Evolutionary conservation across 35 echinoderm and acorn worm genomes (phyloP).

Genomic region (Heliocidaris erythrogramma): DNA sequence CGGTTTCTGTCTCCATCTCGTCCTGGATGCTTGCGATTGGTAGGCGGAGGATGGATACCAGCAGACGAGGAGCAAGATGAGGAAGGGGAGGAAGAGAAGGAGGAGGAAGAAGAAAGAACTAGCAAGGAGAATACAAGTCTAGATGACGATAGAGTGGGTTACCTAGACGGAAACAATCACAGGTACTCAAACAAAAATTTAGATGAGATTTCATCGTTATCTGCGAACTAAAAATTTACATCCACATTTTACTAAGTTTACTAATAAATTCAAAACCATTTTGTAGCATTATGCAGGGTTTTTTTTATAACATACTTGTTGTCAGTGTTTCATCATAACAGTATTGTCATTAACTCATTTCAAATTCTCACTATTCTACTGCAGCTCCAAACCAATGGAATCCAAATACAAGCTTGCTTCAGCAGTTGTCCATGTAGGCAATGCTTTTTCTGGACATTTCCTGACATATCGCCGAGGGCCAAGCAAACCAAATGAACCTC

Average conservation of each 20-base stretch:
- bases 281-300: no score
- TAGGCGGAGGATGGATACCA: constrained; percentile 28
- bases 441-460: constrained; percentile 92
- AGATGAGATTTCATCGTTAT: no score
- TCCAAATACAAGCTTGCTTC: constrained; percentile 71
- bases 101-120: not conserved
- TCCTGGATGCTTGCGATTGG: constrained; percentile 13
- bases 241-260: no score
- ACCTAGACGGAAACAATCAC: not conserved
- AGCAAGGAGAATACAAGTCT: not conserved
- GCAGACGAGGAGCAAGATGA: not conserved
- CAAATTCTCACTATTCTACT: not conserved
- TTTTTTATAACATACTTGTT: no score
- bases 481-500: constrained; percentile 32
- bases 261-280: no score
- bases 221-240: no score
- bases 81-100: not conserved
- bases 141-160: not conserved
- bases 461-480: constrained; percentile 89
- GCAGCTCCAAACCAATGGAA: constrained; percentile 61
- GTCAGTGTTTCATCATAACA: no score
- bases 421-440: constrained; percentile 89
- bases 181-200: not conserved
- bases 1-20: constrained; percentile 40
- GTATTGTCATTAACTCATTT: not conserved